These are phyloP conservation scores for Lasioglossum leucozonium DNA, from an alignment of 2,888 invertebrate species.

Conservation along the genomic window DNA sequence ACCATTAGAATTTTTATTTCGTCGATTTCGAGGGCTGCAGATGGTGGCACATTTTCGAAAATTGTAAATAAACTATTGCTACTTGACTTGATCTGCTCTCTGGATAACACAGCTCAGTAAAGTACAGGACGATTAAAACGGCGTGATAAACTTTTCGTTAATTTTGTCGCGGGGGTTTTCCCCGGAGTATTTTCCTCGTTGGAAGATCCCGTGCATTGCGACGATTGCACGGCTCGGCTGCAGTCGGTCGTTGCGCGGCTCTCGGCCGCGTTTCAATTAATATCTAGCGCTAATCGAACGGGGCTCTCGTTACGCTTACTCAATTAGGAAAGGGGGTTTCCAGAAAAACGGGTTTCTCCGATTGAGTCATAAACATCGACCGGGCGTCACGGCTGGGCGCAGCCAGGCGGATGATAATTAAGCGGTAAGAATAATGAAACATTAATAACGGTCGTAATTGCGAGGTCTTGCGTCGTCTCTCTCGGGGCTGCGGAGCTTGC, in stretches of 20 bases:
- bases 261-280: neutral
- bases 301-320: neutral
- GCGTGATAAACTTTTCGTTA: too few relatives aligned
- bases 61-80: neutral
- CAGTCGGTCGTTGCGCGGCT: neutral
- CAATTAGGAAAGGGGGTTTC: constrained; percentile 3
- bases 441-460: neutral
- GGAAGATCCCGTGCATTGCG: neutral
- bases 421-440: constrained; percentile 12
- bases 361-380: constrained; percentile 3
- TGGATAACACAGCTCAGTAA: too few relatives aligned
- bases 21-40: neutral
- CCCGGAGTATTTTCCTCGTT: neutral
- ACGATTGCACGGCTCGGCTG: neutral
- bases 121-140: too few relatives aligned
- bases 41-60: neutral
- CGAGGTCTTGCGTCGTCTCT: neutral
- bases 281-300: neutral
- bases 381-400: neutral
- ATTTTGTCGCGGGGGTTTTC: too few relatives aligned
- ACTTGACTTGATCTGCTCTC: neutral
- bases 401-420: neutral
- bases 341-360: neutral
- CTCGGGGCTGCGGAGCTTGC: neutral
- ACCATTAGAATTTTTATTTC: neutral